A percentile compares a stretch with the other conserved stretches of the same genome.
Evolutionary conservation across 2,113 vertebrate genomes (phyloP).

Genomic region (Quiscalus mexicanus): DNA sequence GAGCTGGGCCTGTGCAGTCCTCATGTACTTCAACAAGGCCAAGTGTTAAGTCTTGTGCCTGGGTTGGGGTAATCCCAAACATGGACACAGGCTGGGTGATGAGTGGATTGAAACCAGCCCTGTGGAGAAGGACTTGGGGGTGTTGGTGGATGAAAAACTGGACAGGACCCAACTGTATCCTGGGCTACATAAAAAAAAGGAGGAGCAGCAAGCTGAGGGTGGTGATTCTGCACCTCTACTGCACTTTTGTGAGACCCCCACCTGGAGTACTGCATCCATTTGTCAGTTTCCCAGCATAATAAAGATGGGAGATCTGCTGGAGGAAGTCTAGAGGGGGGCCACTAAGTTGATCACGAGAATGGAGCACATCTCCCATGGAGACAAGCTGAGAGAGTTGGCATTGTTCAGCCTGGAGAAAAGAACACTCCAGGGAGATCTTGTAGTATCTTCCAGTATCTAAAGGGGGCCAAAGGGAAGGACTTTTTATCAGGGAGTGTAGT

Average conservation of each 20-base stretch:
- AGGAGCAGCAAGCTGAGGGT: neutral
- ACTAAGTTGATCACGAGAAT: neutral
- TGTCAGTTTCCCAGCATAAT: neutral
- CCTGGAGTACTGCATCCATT: neutral
- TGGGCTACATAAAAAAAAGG: neutral
- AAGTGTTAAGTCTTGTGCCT: neutral
- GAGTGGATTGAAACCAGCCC: neutral
- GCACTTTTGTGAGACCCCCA: neutral
- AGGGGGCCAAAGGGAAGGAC: neutral
- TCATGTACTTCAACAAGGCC: neutral
- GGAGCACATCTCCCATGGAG: neutral
- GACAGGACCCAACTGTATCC: neutral
- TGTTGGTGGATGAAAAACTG: neutral
- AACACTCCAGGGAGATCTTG: neutral
- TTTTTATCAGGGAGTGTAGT: neutral
- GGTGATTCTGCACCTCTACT: neutral
- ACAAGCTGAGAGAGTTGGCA: neutral
- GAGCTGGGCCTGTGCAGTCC: neutral
- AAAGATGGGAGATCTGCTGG: neutral
- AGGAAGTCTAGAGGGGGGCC: neutral
- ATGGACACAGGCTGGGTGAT: neutral
- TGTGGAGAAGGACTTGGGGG: neutral
- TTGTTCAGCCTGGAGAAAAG: neutral
- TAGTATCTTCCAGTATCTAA: neutral
- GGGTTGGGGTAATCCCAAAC: neutral